Evolutionary conservation across 1,140 invertebrate species (phyloP).

Genomic region (Saccostrea glomerata): DNA sequence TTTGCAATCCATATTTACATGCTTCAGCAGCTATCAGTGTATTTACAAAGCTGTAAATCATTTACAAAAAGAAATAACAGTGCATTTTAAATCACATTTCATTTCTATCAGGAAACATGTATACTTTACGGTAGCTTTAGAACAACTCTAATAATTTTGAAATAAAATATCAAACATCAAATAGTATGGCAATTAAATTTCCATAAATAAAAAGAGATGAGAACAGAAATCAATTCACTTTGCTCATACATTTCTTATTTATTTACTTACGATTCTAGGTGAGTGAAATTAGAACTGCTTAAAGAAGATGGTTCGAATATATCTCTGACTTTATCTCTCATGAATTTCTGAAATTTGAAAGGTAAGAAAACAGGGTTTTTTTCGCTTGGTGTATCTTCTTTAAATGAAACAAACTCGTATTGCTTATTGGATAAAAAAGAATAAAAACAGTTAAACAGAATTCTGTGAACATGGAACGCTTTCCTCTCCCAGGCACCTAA

Average conservation of each 20-base stretch:
- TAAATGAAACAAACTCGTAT: background rate
- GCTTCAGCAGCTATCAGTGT: constrained; percentile 35
- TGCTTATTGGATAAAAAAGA: background rate
- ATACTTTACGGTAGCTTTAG: too few relatives aligned
- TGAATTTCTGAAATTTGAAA: constrained; percentile 50
- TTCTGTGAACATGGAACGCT: too few relatives aligned
- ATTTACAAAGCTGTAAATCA: constrained; percentile 32
- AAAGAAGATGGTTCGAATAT: constrained; percentile 33
- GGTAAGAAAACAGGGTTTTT: background rate
- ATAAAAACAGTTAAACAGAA: background rate
- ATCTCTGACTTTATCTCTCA: constrained; percentile 41
- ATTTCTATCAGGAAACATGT: too few relatives aligned
- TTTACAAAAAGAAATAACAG: background rate
- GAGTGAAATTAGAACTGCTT: background rate
- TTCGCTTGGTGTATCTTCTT: background rate
- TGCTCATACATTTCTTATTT: background rate
- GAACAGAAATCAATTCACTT: too few relatives aligned
- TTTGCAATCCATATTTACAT: constrained; percentile 48
- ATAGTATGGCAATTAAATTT: too few relatives aligned
- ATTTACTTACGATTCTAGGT: constrained; percentile 45
- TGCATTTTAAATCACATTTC: background rate
- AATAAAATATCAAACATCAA: too few relatives aligned
- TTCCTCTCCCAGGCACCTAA: too few relatives aligned
- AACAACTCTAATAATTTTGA: too few relatives aligned
- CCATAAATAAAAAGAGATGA: too few relatives aligned